phyloP scores from a whole-genome alignment of 2,113 vertebrate genomes.

The Nerophis ophidion region DNA sequence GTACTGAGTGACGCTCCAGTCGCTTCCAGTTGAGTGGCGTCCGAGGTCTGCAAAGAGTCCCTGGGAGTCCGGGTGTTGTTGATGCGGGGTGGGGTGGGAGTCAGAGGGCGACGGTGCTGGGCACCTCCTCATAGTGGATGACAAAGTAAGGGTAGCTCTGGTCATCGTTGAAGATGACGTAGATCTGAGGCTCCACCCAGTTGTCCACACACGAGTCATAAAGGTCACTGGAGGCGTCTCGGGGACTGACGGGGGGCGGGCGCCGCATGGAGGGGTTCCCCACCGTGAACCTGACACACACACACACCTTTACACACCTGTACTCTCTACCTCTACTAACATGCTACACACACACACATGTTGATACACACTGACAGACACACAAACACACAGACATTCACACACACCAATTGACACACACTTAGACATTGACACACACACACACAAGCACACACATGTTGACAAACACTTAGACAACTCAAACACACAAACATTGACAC shows the following conservation, averaged over 20 bases:
- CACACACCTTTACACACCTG: too few species aligned
- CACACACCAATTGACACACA: too few species aligned
- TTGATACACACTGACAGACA: too few species aligned
- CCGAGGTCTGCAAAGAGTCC: conserved; percentile 24
- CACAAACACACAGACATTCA: too few species aligned
- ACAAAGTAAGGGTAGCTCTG: conserved; percentile 99
- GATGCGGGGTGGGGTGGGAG: background rate
- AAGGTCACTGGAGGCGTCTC: conserved; percentile 91
- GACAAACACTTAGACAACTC: too few species aligned
- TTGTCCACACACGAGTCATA: conserved; percentile 99
- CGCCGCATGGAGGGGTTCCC: conserved; percentile 95
- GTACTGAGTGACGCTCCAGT: conserved; percentile 43
- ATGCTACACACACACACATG: too few species aligned
- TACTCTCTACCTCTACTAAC: too few species aligned
- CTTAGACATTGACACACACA: too few species aligned
- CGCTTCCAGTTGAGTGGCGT: conserved; percentile 35
- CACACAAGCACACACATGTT: too few species aligned
- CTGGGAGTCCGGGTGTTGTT: conserved; percentile 19
- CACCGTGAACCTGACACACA: conserved; percentile 53
- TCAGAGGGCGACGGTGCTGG: conserved; percentile 87
- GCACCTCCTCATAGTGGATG: conserved; percentile 96
- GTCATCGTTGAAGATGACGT: conserved; percentile 98
- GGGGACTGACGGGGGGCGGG: conserved; percentile 86
- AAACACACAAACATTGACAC: too few species aligned
- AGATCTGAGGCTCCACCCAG: conserved; percentile 97